These are phyloP conservation scores for Ametastegia equiseti DNA, from an alignment of 2,888 invertebrate genomes.

Conservation along the genomic window DNA sequence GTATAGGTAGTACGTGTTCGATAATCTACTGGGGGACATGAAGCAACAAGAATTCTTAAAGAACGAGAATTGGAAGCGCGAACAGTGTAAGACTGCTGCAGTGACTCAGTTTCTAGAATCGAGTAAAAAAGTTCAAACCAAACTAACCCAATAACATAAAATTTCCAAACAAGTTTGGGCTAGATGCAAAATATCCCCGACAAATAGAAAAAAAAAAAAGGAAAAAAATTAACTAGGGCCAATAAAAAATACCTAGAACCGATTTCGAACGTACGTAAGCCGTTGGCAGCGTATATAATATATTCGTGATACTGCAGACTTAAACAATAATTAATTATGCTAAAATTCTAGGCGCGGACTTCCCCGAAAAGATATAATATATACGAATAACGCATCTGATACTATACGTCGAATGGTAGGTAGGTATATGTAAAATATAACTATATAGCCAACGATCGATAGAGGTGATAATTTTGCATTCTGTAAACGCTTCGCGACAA, in stretches of 20 bases:
- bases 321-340: not conserved
- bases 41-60: no score
- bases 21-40: no score
- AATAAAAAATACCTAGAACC: no score
- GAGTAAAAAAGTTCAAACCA: not conserved
- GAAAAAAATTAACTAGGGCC: not conserved
- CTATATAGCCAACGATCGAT: conserved; percentile 38
- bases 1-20: no score
- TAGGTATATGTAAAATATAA: not conserved
- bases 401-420: no score
- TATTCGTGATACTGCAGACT: not conserved
- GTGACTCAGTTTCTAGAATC: no score
- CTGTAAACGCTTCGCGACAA: conserved; percentile 8
- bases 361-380: no score
- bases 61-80: no score
- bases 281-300: not conserved
- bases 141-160: no score
- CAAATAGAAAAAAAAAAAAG: not conserved
- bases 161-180: not conserved
- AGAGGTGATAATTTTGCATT: conserved; percentile 44
- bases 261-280: not conserved
- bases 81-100: no score
- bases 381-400: no score
- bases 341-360: conserved; percentile 6
- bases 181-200: not conserved